phyloP scores from a whole-genome alignment of 2,888 invertebrate genomes.

The Leptinotarsa haldemani region DNA sequence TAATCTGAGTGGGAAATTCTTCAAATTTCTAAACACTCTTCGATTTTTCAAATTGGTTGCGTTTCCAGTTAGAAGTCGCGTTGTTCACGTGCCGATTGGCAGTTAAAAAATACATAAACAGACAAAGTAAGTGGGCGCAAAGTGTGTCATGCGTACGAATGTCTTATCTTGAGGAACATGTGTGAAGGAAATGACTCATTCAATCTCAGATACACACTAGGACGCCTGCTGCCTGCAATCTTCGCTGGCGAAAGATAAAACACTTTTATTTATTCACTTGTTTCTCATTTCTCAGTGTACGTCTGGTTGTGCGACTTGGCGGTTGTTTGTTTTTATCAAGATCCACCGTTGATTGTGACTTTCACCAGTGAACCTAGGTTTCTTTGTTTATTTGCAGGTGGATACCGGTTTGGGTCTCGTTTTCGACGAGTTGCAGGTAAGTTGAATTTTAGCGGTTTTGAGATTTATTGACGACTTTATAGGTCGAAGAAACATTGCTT shows the following conservation, averaged over 20 bases:
- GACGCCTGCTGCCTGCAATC: slow-evolving; percentile 16
- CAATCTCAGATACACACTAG: slow-evolving; percentile 35
- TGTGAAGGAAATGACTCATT: slow-evolving; percentile 40
- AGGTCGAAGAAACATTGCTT: not conserved
- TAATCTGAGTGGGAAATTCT: not conserved
- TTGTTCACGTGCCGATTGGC: slow-evolving; percentile 7
- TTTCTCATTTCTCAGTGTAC: slow-evolving; percentile 20
- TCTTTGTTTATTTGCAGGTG: slow-evolving; percentile 40
- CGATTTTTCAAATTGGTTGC: not conserved
- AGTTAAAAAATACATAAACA: not conserved
- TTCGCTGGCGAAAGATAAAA: slow-evolving; percentile 18
- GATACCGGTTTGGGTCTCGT: slow-evolving; percentile 29
- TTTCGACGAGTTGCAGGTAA: slow-evolving; percentile 16
- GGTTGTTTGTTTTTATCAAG: slow-evolving; percentile 16
- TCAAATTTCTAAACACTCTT: not conserved
- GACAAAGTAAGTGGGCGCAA: slow-evolving; percentile 21
- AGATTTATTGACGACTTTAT: not conserved
- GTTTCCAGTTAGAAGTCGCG: slow-evolving; percentile 1
- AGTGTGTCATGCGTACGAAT: slow-evolving; percentile 40
- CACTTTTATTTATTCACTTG: slow-evolving; percentile 17
- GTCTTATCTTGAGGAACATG: slow-evolving; percentile 37
- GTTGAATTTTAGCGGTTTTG: not conserved
- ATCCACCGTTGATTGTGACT: slow-evolving; percentile 16
- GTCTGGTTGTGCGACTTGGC: slow-evolving; percentile 28
- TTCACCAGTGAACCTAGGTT: slow-evolving; percentile 5